phyloP scores from a whole-genome alignment of 1,140 invertebrate genomes.

The Micrasema longulum region DNA sequence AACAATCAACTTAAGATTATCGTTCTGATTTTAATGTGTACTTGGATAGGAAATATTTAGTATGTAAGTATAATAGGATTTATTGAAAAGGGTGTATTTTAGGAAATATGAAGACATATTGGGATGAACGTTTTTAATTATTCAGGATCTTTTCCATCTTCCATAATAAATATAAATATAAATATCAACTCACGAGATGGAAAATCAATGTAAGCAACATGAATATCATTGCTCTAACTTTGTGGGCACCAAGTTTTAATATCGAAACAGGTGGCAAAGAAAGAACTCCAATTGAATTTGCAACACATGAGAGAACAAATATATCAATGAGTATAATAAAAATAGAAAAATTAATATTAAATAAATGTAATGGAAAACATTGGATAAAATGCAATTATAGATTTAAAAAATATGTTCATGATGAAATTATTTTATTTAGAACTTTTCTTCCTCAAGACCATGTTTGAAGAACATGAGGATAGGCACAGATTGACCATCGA shows the following conservation, averaged over 20 bases:
- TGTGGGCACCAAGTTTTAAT: conserved; percentile 13
- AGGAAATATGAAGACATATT: too few relatives aligned
- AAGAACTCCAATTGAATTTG: neutral
- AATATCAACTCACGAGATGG: conserved; percentile 36
- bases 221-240: neutral
- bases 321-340: conserved; percentile 26
- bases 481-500: conserved; percentile 83
- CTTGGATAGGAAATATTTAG: too few relatives aligned
- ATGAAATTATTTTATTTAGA: conserved; percentile 69
- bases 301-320: conserved; percentile 15
- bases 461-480: conserved; percentile 97
- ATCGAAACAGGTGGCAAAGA: conserved; percentile 2
- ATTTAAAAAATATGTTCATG: conserved; percentile 17
- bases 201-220: conserved; percentile 17
- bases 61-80: too few relatives aligned
- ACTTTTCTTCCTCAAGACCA: conserved; percentile 94
- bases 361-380: conserved; percentile 41
- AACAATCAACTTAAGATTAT: too few relatives aligned
- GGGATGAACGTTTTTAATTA: conserved; percentile 41
- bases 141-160: conserved; percentile 47
- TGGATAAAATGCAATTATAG: conserved; percentile 26
- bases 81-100: too few relatives aligned
- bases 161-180: conserved; percentile 47
- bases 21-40: too few relatives aligned
- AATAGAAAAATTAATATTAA: conserved; percentile 38